Evolutionary conservation across 2,888 invertebrate species (phyloP).

Genomic region (Onchidella celtica): DNA sequence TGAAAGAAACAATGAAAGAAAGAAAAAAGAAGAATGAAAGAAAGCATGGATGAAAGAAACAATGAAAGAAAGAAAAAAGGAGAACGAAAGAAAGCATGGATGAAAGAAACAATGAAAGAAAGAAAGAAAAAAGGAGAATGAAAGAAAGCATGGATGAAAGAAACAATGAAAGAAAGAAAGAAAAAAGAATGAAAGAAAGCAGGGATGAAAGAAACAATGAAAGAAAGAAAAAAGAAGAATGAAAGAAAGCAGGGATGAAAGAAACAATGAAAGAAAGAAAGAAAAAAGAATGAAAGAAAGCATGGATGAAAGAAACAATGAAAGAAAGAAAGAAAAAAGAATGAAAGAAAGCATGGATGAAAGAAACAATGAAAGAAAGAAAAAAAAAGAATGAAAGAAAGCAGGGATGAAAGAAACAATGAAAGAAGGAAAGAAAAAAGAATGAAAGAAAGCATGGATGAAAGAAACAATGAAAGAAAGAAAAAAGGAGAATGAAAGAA

Average conservation of each 20-base stretch:
- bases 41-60: too few species aligned
- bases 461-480: conserved; percentile 46
- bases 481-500: conserved; percentile 13
- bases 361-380: background rate
- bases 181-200: background rate
- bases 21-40: too few species aligned
- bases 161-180: background rate
- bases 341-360: background rate
- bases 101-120: background rate
- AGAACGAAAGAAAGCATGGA: conserved; percentile 11
- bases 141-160: background rate
- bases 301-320: too few species aligned
- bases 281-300: background rate
- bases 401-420: background rate
- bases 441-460: too few species aligned
- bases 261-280: background rate
- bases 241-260: background rate
- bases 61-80: background rate
- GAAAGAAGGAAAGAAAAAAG: conserved; percentile 57
- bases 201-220: background rate
- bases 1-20: too few species aligned
- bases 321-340: background rate
- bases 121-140: conserved; percentile 12
- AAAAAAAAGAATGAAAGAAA: conserved; percentile 7
- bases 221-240: background rate